Percentiles rank a stretch among this genome's conserved stretches.
phyloP scores from a whole-genome alignment of 2,797 vertebrate genomes.

The Nannoperca australis region DNA sequence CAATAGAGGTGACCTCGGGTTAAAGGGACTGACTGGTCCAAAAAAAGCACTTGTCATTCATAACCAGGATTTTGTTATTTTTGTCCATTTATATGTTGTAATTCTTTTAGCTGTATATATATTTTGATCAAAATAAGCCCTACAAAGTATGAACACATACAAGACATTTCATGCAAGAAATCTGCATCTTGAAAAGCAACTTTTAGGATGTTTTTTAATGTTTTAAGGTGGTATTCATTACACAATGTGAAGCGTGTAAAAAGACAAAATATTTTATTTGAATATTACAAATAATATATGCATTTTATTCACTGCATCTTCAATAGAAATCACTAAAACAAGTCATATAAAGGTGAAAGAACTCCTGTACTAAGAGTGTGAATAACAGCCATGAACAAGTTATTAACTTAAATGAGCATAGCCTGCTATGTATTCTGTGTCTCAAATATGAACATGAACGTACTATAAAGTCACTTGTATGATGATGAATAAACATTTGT shows the following conservation, averaged over 20 bases:
- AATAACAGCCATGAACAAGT: not conserved
- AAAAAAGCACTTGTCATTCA: not conserved
- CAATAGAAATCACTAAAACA: not conserved
- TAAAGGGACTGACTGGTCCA: conserved; percentile 12
- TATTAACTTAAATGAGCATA: not conserved
- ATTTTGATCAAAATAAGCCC: not conserved
- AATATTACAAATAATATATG: not conserved
- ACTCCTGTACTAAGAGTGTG: not conserved
- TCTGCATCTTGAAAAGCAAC: not conserved
- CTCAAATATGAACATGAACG: not conserved
- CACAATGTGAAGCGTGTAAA: not conserved
- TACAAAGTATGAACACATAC: not conserved
- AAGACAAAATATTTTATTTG: not conserved
- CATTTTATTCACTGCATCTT: not conserved
- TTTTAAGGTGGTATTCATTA: not conserved
- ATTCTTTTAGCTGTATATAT: not conserved
- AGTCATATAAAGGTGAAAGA: not conserved
- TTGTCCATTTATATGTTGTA: not conserved
- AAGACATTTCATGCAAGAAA: not conserved
- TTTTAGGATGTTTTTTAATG: not conserved
- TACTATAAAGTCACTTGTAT: not conserved
- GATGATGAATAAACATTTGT: not conserved
- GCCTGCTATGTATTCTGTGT: not conserved
- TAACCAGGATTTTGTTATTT: not conserved
- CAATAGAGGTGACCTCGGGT: conserved; percentile 25